A percentile compares a stretch with the other conserved stretches of the same genome.
Evolutionary conservation across 1,140 invertebrate species (phyloP).

Genomic region (Globodera ellingtonae): DNA sequence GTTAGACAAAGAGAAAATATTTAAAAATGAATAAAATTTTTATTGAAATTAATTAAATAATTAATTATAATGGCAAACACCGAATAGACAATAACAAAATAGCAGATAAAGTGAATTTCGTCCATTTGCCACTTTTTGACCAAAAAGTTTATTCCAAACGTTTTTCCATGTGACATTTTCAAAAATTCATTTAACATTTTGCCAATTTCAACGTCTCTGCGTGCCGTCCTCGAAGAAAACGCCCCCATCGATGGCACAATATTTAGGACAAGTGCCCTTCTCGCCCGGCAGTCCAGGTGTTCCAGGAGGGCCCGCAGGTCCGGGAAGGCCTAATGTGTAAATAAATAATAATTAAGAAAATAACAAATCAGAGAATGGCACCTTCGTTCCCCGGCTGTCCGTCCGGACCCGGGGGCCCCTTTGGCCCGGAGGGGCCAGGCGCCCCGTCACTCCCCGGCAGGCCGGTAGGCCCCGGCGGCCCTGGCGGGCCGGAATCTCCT

Average conservation of each 20-base stretch:
- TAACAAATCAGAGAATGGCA: background rate
- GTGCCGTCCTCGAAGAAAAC: slow-evolving; percentile 58
- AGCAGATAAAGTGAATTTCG: background rate
- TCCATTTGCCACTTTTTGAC: no score
- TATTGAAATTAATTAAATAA: background rate
- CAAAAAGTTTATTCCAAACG: no score
- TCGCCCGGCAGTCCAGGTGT: slow-evolving; percentile 52
- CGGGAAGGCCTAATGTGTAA: slow-evolving; percentile 45
- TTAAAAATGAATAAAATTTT: background rate
- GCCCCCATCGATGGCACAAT: slow-evolving; percentile 52
- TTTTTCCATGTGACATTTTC: no score
- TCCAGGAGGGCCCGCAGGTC: slow-evolving; percentile 58
- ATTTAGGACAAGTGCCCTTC: slow-evolving; percentile 61
- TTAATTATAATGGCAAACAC: no score
- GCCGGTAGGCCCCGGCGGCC: slow-evolving; percentile 33
- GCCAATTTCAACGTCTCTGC: slow-evolving; percentile 17
- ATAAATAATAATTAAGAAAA: background rate
- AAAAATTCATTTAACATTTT: no score
- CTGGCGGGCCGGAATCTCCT: slow-evolving; percentile 32
- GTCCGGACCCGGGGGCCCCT: slow-evolving; percentile 36
- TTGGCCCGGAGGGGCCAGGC: slow-evolving; percentile 30
- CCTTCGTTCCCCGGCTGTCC: slow-evolving; percentile 34
- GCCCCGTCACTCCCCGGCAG: slow-evolving; percentile 36
- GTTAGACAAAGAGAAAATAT: no score
- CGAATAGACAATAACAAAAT: no score